These are phyloP conservation scores for Tetragonisca angustula DNA, from an alignment of 2,888 invertebrate species.

Conservation along the genomic window DNA sequence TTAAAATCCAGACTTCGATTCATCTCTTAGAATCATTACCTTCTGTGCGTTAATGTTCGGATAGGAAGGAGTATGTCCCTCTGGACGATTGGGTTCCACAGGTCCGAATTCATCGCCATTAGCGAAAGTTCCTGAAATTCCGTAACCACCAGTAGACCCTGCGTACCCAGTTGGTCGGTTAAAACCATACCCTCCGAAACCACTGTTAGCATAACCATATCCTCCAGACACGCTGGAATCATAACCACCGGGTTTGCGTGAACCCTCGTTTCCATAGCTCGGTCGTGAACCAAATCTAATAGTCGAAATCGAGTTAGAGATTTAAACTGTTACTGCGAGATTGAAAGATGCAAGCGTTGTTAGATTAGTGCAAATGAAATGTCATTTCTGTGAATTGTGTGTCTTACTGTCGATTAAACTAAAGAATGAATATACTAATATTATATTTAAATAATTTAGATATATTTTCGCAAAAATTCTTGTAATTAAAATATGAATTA, in stretches of 20 bases:
- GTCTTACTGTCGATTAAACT: no score
- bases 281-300: conserved; percentile 71
- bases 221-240: conserved; percentile 54
- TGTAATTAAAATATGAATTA: no score
- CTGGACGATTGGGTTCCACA: conserved; percentile 58
- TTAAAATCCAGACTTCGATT: background rate
- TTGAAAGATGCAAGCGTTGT: no score
- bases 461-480: no score
- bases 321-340: background rate
- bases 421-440: no score
- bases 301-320: background rate
- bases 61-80: conserved; percentile 53
- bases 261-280: conserved; percentile 58
- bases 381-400: no score
- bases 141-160: conserved; percentile 63
- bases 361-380: no score
- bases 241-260: conserved; percentile 60
- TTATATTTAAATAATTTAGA: no score
- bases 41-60: conserved; percentile 78
- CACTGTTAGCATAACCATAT: conserved; percentile 20
- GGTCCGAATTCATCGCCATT: conserved; percentile 72
- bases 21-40: conserved; percentile 50
- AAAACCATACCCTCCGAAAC: conserved; percentile 1
- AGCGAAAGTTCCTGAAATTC: conserved; percentile 71
- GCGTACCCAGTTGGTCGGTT: conserved; percentile 60